phyloP scores from a whole-genome alignment of 2,888 invertebrate species.

The Vesta saturnalis region DNA sequence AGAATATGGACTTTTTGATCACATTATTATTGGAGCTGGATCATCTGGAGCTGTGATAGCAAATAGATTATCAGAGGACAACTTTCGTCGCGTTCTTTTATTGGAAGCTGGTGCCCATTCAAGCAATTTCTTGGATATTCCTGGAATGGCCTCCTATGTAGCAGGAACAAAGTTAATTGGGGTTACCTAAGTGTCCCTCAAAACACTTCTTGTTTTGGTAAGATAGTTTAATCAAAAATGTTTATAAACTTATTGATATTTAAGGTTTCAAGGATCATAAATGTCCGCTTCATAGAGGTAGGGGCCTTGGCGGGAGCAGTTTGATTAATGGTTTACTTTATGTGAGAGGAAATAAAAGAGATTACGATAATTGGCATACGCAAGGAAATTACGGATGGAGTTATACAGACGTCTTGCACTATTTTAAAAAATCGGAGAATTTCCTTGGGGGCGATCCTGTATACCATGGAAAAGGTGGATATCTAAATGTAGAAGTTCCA shows the following conservation, averaged over 20 bases:
- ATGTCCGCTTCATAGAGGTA: background rate
- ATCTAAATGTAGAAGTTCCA: conserved; percentile 16
- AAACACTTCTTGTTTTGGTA: background rate
- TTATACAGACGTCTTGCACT: conserved; percentile 16
- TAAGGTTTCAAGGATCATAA: no score
- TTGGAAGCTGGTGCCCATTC: background rate
- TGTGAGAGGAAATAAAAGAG: no score
- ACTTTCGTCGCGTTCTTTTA: background rate
- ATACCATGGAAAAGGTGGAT: conserved; percentile 16
- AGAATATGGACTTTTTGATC: no score
- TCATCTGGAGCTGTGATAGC: no score
- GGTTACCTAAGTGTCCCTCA: background rate
- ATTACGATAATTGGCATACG: background rate
- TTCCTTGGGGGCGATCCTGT: background rate
- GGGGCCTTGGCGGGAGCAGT: no score
- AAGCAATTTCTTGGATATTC: background rate
- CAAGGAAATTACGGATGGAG: conserved; percentile 71
- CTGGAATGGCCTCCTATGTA: background rate
- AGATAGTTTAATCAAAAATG: no score
- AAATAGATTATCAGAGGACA: background rate
- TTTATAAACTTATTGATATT: no score
- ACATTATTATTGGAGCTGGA: background rate
- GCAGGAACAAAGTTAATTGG: background rate
- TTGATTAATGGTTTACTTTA: no score
- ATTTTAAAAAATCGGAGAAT: conserved; percentile 20